Evolutionary conservation across 1,140 invertebrate genomes (phyloP), one percentile per base, ranked within the genome.

Genomic region (Archivesica marissinica): DNA sequence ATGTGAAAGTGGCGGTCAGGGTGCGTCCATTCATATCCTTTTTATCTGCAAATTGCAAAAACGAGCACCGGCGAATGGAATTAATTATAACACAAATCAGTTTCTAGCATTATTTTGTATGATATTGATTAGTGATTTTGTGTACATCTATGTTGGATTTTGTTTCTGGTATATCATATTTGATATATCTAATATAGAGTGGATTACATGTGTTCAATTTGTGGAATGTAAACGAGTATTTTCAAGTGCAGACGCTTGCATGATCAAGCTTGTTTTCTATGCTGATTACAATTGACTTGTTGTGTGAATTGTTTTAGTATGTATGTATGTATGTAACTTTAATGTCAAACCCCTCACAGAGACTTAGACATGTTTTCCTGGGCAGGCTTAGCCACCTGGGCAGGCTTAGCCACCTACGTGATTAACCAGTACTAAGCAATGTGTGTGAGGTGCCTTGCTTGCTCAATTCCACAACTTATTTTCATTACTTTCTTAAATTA

Each of bases 11-110:
- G 20, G 95, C 95, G 1, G 95, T 96, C 6, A 86, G 95, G 66
- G 95, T 96, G 39, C 92, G 95, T 33, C 95, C 95, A 80, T 96
- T 96, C 93, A 95, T 93, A 95, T 94, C 91, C 94, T 95, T 95
- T 93, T 91, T 61, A 50, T 59, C 66, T 35, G 23, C 30, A 23
- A 76, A 83, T 75, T 50, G 68, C 75, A 64, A 20, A 75, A 33
- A 9, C 41, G 72, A 35, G 70, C 72, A 75, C 56, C 61, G 61
- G 70, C 70, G 64, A 20, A 44, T 47, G 0, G 64, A 66, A 84
- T 66, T 75, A 38, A 15, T 72, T 33, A 38, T n/a, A 47, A 30
- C 15, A 30, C 6, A n/a, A 64, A 35, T 59, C 35, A 20, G 59
- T 74, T 54, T 83, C 15, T 38, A 59, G 44, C 33, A 59, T 13